Evolutionary conservation across 2,113 vertebrate species (phyloP).

Genomic region (Bungarus multicinctus): DNA sequence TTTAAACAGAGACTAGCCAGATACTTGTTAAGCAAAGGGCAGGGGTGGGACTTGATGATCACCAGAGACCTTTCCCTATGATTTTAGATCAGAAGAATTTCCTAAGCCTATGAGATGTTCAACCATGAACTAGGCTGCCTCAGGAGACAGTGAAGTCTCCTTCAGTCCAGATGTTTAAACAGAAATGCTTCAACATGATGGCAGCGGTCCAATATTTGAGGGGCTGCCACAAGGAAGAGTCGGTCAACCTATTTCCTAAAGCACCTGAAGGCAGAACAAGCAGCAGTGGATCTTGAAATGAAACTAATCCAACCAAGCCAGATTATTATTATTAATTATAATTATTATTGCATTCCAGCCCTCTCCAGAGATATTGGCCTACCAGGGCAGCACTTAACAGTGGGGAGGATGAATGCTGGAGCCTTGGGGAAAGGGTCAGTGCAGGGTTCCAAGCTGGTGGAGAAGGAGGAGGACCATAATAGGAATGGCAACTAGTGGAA

Average conservation of each 20-base stretch:
- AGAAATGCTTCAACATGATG: background rate
- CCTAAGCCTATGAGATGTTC: background rate
- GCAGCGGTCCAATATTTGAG: background rate
- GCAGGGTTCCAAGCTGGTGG: background rate
- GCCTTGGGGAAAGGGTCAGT: background rate
- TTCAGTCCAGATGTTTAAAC: background rate
- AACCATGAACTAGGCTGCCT: background rate
- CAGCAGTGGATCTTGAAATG: background rate
- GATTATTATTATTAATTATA: background rate
- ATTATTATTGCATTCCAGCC: background rate
- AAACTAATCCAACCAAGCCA: background rate
- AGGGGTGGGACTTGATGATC: background rate
- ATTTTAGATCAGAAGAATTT: background rate
- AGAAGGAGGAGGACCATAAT: background rate
- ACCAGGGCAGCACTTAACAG: background rate
- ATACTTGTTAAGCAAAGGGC: background rate
- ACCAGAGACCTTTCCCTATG: background rate
- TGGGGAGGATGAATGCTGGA: background rate
- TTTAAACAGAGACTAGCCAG: background rate
- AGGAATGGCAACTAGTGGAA: background rate
- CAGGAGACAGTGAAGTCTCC: background rate
- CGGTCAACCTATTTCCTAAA: background rate
- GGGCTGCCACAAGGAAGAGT: background rate
- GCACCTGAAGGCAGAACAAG: background rate
- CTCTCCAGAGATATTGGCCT: background rate